Evolutionary conservation across 2,113 vertebrate genomes (phyloP).

Genomic region (Cheirogaleus medius): DNA sequence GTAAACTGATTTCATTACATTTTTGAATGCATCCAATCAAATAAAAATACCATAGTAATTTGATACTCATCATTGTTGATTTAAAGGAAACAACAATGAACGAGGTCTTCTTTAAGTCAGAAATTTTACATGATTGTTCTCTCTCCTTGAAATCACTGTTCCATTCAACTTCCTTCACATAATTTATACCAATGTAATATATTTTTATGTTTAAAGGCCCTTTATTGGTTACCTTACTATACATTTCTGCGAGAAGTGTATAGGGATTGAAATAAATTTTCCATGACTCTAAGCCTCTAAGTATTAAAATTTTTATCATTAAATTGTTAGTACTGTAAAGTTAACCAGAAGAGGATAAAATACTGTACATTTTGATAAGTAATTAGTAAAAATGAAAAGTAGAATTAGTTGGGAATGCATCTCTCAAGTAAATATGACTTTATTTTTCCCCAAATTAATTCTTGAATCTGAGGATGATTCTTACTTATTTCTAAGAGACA

Average conservation of each 20-base stretch:
- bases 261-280: background rate
- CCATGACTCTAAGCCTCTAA: background rate
- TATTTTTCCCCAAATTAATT: background rate
- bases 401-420: background rate
- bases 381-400: background rate
- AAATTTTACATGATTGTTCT: background rate
- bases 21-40: background rate
- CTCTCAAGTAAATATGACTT: conserved; percentile 4
- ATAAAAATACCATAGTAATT: background rate
- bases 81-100: background rate
- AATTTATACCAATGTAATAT: background rate
- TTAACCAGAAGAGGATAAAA: background rate
- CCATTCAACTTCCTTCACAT: background rate
- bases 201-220: conserved; percentile 37
- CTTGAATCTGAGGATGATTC: background rate
- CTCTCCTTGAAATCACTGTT: background rate
- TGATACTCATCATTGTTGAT: background rate
- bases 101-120: background rate
- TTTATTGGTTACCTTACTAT: background rate
- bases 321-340: background rate
- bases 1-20: background rate
- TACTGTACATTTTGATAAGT: background rate
- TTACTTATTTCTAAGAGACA: background rate
- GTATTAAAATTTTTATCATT: background rate
- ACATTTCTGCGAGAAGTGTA: background rate